Conservation (phyloP, 2,888 invertebrate species). For the Cheilosia variabilis region DNA sequence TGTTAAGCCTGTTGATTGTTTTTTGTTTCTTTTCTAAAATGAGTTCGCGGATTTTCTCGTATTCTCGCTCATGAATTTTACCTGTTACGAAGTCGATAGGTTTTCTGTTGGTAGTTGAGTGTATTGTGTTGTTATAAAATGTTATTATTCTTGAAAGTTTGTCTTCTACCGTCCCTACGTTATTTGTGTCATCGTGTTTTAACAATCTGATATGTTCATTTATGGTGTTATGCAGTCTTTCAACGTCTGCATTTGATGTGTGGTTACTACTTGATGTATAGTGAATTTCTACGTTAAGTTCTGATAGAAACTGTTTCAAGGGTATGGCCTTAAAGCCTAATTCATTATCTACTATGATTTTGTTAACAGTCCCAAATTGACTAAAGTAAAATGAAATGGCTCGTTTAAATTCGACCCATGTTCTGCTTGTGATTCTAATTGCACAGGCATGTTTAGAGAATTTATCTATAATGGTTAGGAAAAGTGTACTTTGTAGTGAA, state of each 20-base stretch:
- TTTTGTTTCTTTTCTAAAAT: constrained; percentile 63
- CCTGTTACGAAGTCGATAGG: constrained; percentile 74
- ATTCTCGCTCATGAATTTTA: constrained; percentile 60
- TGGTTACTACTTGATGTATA: constrained; percentile 68
- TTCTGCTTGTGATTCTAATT: constrained; percentile 58
- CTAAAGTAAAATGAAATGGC: constrained; percentile 59
- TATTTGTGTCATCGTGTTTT: constrained; percentile 66
- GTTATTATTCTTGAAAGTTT: constrained; percentile 71
- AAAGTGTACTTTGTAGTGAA: constrained; percentile 60
- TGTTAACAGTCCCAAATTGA: constrained; percentile 60
- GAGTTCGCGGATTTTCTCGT: constrained; percentile 46
- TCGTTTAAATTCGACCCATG: constrained; percentile 71
- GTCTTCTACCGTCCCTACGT: constrained; percentile 68
- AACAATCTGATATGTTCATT: constrained; percentile 37
- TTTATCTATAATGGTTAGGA: constrained; percentile 76
- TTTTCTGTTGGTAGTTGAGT: constrained; percentile 52
- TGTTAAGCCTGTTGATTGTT: constrained; percentile 35
- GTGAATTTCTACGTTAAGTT: constrained; percentile 62
- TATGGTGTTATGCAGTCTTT: constrained; percentile 71
- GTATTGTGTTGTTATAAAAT: constrained; percentile 75
- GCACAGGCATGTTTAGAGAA: constrained; percentile 76
- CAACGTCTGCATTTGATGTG: constrained; percentile 71
- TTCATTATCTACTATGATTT: constrained; percentile 68
- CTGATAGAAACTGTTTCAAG: constrained; percentile 60
- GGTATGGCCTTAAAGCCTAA: constrained; percentile 73